Conservation (phyloP, 1,140 invertebrate species). For the Drosophila novamexicana region DNA sequence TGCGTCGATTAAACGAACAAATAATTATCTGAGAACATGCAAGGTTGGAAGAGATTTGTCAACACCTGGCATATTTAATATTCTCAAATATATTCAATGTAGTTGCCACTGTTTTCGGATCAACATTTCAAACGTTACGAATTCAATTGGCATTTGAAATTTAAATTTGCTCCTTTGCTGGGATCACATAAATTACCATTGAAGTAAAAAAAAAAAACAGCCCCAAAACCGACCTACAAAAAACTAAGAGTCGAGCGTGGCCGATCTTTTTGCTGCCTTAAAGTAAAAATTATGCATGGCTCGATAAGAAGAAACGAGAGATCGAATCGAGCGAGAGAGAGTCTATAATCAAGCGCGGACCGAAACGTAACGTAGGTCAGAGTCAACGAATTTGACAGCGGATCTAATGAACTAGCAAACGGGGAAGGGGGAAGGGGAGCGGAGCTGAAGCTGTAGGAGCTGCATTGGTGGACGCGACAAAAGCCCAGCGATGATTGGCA, state of each 20-base stretch:
- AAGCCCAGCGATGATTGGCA: conserved; percentile 52
- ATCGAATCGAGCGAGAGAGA: conserved; percentile 15
- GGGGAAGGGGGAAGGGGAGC: not conserved
- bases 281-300: conserved; percentile 63
- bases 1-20: too few relatives aligned
- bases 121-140: conserved; percentile 18
- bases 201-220: conserved; percentile 28
- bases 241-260: conserved; percentile 4
- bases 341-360: conserved; percentile 67
- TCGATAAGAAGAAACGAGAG: conserved; percentile 39
- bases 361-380: conserved; percentile 73
- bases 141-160: conserved; percentile 61
- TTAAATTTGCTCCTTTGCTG: conserved; percentile 28
- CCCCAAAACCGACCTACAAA: conserved; percentile 49
- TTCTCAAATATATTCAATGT: conserved; percentile 9
- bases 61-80: not conserved
- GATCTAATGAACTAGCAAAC: conserved; percentile 23
- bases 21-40: too few relatives aligned
- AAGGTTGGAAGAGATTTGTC: too few relatives aligned
- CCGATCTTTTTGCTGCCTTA: conserved; percentile 37
- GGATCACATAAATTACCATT: conserved; percentile 50
- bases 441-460: not conserved
- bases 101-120: conserved; percentile 20
- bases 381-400: conserved; percentile 60
- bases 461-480: conserved; percentile 19